Conservation (phyloP, 2,797 vertebrate species). For the Scolopax bukidnonensis region DNA sequence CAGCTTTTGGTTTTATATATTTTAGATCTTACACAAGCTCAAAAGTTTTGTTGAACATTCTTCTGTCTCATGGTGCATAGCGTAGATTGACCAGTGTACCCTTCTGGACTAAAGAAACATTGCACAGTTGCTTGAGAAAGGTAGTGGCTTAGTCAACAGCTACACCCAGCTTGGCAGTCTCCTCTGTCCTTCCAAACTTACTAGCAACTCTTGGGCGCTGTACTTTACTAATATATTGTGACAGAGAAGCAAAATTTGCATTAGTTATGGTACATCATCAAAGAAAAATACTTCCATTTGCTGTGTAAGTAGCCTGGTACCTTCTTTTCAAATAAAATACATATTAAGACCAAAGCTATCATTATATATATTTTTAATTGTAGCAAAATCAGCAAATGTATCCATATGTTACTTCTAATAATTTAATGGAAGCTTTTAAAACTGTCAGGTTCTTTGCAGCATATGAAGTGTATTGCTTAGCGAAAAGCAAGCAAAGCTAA, state of each 20-base stretch:
- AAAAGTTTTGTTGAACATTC: not conserved
- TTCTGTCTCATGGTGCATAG: not conserved
- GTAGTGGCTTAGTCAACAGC: not conserved
- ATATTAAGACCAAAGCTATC: not conserved
- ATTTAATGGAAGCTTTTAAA: not conserved
- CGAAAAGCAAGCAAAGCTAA: conserved; percentile 35
- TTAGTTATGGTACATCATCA: not conserved
- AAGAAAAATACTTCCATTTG: not conserved
- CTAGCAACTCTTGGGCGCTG: not conserved
- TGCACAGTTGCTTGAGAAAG: not conserved
- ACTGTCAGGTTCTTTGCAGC: not conserved
- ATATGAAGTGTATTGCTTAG: conserved; percentile 5
- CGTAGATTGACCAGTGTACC: not conserved
- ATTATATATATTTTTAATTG: not conserved
- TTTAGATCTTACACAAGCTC: not conserved
- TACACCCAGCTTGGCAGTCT: not conserved
- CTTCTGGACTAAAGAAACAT: not conserved
- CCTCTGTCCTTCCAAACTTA: not conserved
- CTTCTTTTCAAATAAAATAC: not conserved
- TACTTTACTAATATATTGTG: not conserved
- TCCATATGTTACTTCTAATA: conserved; percentile 7
- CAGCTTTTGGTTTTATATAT: not conserved
- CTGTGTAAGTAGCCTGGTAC: not conserved
- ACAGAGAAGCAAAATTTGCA: not conserved
- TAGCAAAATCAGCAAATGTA: not conserved